Percentiles rank a stretch among this genome's conserved stretches.
Conservation (phyloP, 2,113 vertebrate genomes). For the Astatoreochromis straeleni region DNA sequence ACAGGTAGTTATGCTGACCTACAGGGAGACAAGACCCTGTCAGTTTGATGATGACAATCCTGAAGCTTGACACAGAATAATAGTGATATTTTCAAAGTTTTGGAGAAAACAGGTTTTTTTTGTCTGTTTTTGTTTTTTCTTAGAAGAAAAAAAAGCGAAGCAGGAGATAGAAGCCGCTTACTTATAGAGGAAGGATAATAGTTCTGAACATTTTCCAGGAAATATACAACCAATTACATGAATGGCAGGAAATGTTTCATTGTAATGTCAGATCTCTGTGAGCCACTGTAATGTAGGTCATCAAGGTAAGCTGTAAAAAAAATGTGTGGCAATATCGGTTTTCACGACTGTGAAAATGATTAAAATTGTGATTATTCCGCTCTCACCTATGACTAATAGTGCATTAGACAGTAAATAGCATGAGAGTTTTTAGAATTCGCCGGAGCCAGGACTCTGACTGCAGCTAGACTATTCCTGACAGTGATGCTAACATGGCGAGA, state of each 20-base stretch:
- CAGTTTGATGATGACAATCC: not conserved
- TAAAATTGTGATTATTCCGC: conserved; percentile 6
- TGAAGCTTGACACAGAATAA: not conserved
- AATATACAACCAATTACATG: not conserved
- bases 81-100: not conserved
- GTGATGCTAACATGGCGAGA: conserved; percentile 71
- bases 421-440: conserved; percentile 4
- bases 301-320: not conserved
- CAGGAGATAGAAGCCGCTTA: not conserved
- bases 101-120: not conserved
- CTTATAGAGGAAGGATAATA: not conserved
- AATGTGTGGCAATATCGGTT: not conserved
- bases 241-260: not conserved
- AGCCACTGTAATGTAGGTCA: conserved; percentile 15
- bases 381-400: conserved; percentile 21
- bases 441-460: conserved; percentile 45
- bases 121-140: not conserved
- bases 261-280: not conserved
- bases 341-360: not conserved
- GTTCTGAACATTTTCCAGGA: not conserved
- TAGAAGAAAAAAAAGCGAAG: not conserved
- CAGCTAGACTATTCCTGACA: conserved; percentile 54
- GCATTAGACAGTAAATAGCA: conserved; percentile 33
- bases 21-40: not conserved
- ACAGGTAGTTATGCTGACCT: conserved; percentile 99